phyloP scores from a whole-genome alignment of 2,797 vertebrate genomes.

The Diglossa cyanea region DNA sequence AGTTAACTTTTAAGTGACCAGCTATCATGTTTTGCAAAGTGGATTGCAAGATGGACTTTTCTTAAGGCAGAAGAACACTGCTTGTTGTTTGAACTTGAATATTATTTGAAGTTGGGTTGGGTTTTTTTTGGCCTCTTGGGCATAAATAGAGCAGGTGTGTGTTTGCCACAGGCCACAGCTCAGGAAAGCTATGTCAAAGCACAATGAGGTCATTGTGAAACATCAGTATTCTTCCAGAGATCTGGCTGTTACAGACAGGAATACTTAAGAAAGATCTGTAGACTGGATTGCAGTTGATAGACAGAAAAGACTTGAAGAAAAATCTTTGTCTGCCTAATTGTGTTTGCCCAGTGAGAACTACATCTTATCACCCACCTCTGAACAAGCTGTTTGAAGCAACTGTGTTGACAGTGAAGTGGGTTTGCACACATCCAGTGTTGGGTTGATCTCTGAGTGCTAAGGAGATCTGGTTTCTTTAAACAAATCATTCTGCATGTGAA shows the following conservation, averaged over 20 bases:
- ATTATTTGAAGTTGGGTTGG: conserved; percentile 78
- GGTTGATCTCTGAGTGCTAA: conserved; percentile 29
- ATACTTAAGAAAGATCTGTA: conserved; percentile 69
- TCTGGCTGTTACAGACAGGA: conserved; percentile 74
- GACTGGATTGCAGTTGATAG: conserved; percentile 73
- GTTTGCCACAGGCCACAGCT: conserved; percentile 81
- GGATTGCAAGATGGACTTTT: conserved; percentile 34
- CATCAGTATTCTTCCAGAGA: conserved; percentile 78
- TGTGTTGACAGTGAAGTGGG: neutral
- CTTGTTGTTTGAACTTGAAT: conserved; percentile 67
- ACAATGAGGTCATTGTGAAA: conserved; percentile 86
- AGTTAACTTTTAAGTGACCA: conserved; percentile 8
- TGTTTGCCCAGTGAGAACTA: conserved; percentile 18
- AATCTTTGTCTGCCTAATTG: conserved; percentile 15
- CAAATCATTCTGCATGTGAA: neutral
- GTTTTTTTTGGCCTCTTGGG: conserved; percentile 81
- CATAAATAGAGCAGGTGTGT: conserved; percentile 86
- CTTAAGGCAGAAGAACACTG: conserved; percentile 24
- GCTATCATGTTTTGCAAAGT: neutral
- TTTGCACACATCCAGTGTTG: neutral
- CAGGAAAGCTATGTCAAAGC: conserved; percentile 75
- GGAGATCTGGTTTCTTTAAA: conserved; percentile 47
- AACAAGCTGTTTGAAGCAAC: conserved; percentile 12
- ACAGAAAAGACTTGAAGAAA: conserved; percentile 59
- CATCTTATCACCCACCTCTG: conserved; percentile 19